Base-by-base conservation (phyloP, 2,888 invertebrate species). In the Andrena marginata region DNA sequence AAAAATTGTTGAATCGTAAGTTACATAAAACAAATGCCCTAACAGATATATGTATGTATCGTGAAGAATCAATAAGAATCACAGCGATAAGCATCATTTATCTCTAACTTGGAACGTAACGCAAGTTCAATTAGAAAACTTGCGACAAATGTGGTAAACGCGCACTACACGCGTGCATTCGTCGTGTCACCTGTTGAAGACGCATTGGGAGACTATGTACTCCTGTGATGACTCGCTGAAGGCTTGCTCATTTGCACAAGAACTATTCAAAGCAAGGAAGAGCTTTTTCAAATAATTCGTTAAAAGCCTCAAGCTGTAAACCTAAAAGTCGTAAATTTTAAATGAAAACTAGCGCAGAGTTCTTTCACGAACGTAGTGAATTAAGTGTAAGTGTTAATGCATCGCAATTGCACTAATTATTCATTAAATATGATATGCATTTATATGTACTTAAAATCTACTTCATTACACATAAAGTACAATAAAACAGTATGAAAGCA, bases 41-140 rank as follows among this genome's bases (percentile, higher is more conserved):
- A 16, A 42, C 8, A 10, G 13, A 42, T 42, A 1, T 42, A 23
- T 5, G 20, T 42, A 49, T 4, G 16, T 48, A 33, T 31, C 29
- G 20, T 29, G 23, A 71, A 8, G 23, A 42, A 49, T 31, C 23
- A 7, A 0, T 29, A 20, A 8, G n/a, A 48, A 60, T 20, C 8
- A 16, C 31, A 20, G 35, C 62, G 48, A 74, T 63, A 54, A 69
- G 67, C 48, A 63, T 78, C 51, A 72, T 75, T 72, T 62, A 10
- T 62, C 60, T 80, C 35, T 71, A 71, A 75, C 67, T 64, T 49
- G 49, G 68, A 42, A 33, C 31, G 20, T 20, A 68, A 51, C 51
- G 35, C 16, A 70, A 67, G 49, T 70, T 65, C 60, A 70, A 80
- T 79, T 79, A 73, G 78, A 78, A 79, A 73, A 77, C 78, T 71